phyloP scores from a whole-genome alignment of 2,797 vertebrate species.

The Rhabdomys pumilio region DNA sequence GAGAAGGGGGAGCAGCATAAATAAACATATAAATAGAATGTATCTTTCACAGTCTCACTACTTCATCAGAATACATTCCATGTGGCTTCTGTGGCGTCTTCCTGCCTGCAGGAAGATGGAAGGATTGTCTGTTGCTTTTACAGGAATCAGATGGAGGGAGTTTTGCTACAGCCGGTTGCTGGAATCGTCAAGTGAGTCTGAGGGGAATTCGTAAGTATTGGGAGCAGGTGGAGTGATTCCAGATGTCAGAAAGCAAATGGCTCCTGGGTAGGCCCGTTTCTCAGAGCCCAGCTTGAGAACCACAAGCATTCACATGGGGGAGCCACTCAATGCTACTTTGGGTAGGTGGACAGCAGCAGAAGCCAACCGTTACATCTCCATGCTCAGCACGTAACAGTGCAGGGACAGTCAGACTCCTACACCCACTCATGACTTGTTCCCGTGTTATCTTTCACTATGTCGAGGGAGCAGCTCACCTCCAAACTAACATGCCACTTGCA shows the following conservation, averaged over 20 bases:
- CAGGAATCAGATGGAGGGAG: not conserved
- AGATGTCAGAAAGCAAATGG: not conserved
- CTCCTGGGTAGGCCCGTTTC: not conserved
- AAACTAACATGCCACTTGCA: not conserved
- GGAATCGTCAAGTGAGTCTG: not conserved
- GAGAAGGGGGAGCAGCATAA: not conserved
- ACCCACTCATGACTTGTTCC: accelerated
- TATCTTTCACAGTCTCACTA: conserved; percentile 71
- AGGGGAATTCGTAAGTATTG: not conserved
- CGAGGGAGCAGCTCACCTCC: not conserved
- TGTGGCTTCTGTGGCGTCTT: conserved; percentile 85
- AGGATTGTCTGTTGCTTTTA: not conserved
- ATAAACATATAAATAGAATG: conserved; percentile 47
- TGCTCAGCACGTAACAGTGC: not conserved
- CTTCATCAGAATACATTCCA: conserved; percentile 82
- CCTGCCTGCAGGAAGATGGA: conserved; percentile 66
- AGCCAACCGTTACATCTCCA: not conserved
- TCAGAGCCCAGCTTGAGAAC: not conserved
- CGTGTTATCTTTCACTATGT: accelerated
- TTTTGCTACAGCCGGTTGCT: not conserved
- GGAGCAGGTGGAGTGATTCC: not conserved
- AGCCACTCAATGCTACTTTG: not conserved
- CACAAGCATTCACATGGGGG: accelerated
- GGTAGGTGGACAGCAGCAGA: not conserved
- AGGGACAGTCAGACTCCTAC: not conserved